Base-by-base conservation (phyloP, 2,113 vertebrate genomes). In the Meles meles region DNA sequence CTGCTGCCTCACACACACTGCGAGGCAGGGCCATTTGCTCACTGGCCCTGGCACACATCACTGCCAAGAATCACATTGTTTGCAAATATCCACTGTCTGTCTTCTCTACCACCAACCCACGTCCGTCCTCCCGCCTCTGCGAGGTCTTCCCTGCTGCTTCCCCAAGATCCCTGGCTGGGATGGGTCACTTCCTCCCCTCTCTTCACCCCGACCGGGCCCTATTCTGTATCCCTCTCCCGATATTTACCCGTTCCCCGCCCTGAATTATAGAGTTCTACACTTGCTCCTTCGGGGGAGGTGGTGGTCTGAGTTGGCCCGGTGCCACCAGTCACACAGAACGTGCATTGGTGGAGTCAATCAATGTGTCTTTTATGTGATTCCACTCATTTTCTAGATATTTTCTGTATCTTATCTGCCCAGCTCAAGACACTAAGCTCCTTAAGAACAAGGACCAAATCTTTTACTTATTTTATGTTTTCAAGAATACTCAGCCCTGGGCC, bases 381-480 rank as follows among this genome's bases (percentile, higher is more conserved):
- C 76, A 47, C 74, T 92, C 63, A 90, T 71, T 92, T 84, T 96
- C 86, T 71, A 79, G 80, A 90, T 84, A 76, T 39, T 67, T 90
- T 90, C 27, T 37, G 21, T 57, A 47, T 74, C 59, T 85, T 81
- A 76, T 89, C 80, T 90, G 57, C 63, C 65, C 83, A 82, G 67
- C 42, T 65, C n/a, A 49, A 83, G n/a, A 17, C 55, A 88, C 74
- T 14, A 80, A 69, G 21, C 23, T 82, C 77, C 88, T 76, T 85
- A 72, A 82, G 76, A 95, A 93, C 44, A 95, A 94, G 93, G 67
- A 88, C 39, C 4, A 52, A 81, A 76, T 39, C 82, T 81, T 96
- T 59, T 34, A 96, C 20, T 91, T 86, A 83, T 69, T 59, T 95
- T 91, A 80, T 93, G 84, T 83, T 80, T 94, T 88, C 87, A 92